Conservation (phyloP, 2,113 vertebrate genomes). For the Scortum barcoo region DNA sequence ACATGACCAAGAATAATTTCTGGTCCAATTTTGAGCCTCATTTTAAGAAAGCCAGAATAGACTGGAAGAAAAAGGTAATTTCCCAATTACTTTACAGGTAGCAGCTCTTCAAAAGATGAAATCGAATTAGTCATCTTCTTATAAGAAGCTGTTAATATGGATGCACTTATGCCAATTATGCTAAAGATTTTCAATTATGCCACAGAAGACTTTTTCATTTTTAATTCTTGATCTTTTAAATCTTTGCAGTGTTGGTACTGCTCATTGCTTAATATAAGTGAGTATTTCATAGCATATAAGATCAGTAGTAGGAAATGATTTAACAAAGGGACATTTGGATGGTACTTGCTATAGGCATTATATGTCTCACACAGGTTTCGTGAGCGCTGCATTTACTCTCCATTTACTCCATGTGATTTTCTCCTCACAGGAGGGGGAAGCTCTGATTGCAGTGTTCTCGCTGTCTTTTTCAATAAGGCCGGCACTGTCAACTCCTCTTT, state of each 20-base stretch:
- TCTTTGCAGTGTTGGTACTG: no score
- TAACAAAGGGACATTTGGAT: constrained; percentile 14
- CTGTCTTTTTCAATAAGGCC: constrained; percentile 73
- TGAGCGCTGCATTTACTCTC: constrained; percentile 10
- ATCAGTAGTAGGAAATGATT: constrained; percentile 9
- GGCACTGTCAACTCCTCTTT: constrained; percentile 64
- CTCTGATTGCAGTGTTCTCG: constrained; percentile 75
- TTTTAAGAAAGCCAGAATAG: background rate
- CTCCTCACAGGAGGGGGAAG: constrained; percentile 59
- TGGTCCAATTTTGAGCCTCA: background rate
- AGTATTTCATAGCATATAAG: background rate
- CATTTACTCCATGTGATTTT: constrained; percentile 67
- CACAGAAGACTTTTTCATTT: background rate
- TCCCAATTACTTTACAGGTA: background rate
- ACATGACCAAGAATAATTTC: constrained; percentile 2
- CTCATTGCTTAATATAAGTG: constrained; percentile 2
- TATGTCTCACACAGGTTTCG: constrained; percentile 3
- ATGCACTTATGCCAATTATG: background rate
- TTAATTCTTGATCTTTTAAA: background rate
- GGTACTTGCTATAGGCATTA: background rate
- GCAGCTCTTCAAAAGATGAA: constrained; percentile 3
- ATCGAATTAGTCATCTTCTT: constrained; percentile 23
- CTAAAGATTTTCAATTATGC: constrained; percentile 17
- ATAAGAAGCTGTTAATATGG: constrained; percentile 9
- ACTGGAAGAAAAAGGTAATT: background rate